Evolutionary conservation across 37 sponge, comb jelly and placozoan genomes (phyloP).

Genomic region (Eunapius fragilis): DNA sequence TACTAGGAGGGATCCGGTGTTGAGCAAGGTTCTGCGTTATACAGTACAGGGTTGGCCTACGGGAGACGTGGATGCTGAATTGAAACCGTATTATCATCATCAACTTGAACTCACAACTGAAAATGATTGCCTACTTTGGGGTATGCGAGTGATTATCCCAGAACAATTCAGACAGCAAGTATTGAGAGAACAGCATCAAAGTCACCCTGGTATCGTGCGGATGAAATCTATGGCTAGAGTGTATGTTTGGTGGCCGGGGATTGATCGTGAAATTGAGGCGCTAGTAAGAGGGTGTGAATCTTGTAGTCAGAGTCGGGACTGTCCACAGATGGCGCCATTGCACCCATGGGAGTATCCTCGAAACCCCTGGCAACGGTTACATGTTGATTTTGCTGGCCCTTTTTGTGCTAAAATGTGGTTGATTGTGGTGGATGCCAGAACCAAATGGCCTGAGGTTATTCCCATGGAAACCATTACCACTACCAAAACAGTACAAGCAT

Average conservation of each 20-base stretch:
- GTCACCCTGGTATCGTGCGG: constrained; percentile 10
- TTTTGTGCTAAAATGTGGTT: constrained; percentile 6
- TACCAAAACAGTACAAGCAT: not conserved
- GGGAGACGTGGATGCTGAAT: not conserved
- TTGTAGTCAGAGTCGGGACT: not conserved
- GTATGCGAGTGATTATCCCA: constrained; percentile 51
- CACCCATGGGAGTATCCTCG: constrained; percentile 15
- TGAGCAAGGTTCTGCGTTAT: constrained; percentile 48
- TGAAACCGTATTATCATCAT: constrained; percentile 6
- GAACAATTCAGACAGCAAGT: not conserved
- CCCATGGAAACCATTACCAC: constrained; percentile 16
- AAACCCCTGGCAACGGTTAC: constrained; percentile 34
- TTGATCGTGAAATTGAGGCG: constrained; percentile 17
- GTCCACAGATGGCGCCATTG: not conserved
- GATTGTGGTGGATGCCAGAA: constrained; percentile 24
- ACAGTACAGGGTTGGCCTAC: constrained; percentile 42
- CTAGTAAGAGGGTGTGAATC: not conserved
- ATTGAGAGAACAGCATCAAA: not conserved
- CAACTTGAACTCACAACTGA: constrained; percentile 34
- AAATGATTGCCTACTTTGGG: constrained; percentile 49
- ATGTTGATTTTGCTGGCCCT: constrained; percentile 28
- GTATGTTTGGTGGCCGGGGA: constrained; percentile 40
- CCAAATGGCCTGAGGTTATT: constrained; percentile 63
- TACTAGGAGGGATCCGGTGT: constrained; percentile 25
- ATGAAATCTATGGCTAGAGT: constrained; percentile 16